These are phyloP conservation scores for Hypocryptadius cinnamomeus DNA, from an alignment of 2,113 vertebrate species.

Conservation along the genomic window DNA sequence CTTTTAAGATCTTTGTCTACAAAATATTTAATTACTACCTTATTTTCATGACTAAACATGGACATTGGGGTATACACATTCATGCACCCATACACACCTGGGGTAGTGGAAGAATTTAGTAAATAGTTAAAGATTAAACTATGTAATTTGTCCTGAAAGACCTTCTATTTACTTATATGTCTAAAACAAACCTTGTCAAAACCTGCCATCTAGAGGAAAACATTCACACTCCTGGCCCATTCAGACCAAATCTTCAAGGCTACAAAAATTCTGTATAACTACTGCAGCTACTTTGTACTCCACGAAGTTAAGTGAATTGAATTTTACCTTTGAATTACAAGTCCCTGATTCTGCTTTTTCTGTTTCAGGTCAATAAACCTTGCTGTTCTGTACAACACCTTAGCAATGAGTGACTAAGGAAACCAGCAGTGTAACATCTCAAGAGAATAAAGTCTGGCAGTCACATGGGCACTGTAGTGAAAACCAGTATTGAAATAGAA, in stretches of 20 bases:
- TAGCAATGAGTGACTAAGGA: neutral
- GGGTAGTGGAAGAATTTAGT: neutral
- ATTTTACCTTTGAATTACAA: neutral
- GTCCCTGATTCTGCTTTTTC: neutral
- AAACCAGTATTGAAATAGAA: neutral
- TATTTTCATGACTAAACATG: neutral
- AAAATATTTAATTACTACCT: neutral
- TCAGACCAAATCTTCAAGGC: neutral
- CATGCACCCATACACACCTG: neutral
- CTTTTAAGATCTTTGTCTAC: neutral
- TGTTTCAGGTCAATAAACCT: neutral
- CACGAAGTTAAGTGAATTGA: neutral
- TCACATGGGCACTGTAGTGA: neutral
- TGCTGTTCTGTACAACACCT: neutral
- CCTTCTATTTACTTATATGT: neutral
- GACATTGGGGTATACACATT: neutral
- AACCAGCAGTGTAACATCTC: neutral
- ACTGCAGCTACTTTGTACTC: neutral
- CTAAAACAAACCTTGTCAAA: constrained; percentile 17
- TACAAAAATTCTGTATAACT: neutral
- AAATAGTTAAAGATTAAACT: neutral
- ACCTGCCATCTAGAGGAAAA: constrained; percentile 52
- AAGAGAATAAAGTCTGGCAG: neutral
- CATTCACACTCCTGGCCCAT: neutral
- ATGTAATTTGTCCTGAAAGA: neutral